Evolutionary conservation across 1,140 invertebrate species (phyloP), one percentile per base, ranked within the genome.

Genomic region (Antheraea mylitta): DNA sequence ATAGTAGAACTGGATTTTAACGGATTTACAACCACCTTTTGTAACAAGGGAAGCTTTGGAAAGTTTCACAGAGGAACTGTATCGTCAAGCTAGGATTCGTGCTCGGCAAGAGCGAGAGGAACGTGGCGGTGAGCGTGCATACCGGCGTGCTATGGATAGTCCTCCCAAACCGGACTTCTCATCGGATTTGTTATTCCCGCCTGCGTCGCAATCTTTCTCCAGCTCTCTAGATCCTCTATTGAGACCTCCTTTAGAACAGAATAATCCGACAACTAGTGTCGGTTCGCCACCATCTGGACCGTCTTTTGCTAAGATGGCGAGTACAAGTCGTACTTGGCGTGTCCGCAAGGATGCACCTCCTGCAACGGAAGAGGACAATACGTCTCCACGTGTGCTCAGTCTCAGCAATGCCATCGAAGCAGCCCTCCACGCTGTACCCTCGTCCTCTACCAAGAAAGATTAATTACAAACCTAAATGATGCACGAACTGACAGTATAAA

Each of bases 1-100:
- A 94, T 99, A 30, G 96, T 97, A 18, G 98, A 99, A 91, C 94
- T 99, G 48, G 94, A 97, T n/a, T n/a, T n/a, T n/a, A n/a, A n/a
- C n/a, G n/a, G n/a, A n/a, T 69, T 90, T 99, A 10, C 92, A 94
- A 76, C 94, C 95, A 60, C 96, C 96, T 5, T 82, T 95, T 30
- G 93, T 99, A 0, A 95, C 95, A 10, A 78, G 94, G 60, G 94
- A 94, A 70, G 95, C 96, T 48, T 78, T 97, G 8, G 81, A 93
- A 53, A 81, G 89, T 68, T 98, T 96, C 82, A 92, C 94, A 90
- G 90, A 80, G 22, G 87, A 90, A 76, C 45, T 92, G 48, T 82
- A 87, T 0, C 82, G 86, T 4, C 87, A 87, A 11, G 86, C 84
- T 0, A 80, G 82, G 5, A 71, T 64, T 13, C 84, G 89, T 18